A percentile compares a stretch with the other conserved stretches of the same genome.
Evolutionary conservation across 1,140 invertebrate species (phyloP).

Genomic region (Matsumurasca onukii): DNA sequence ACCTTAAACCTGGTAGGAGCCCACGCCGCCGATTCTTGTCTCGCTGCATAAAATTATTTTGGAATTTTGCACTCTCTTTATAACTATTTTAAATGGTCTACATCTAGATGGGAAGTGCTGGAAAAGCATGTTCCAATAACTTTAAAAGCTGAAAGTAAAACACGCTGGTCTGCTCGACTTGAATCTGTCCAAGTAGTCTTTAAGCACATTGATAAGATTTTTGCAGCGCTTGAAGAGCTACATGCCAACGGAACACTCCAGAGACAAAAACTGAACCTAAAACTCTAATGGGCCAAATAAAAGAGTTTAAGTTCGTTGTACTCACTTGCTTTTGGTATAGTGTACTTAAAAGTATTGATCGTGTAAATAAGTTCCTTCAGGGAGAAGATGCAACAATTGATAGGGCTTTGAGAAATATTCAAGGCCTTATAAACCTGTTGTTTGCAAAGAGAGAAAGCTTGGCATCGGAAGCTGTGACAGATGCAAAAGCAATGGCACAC

Average conservation of each 20-base stretch:
- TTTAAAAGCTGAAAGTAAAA: background rate
- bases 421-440: background rate
- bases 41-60: conserved; percentile 1
- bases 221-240: background rate
- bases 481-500: background rate
- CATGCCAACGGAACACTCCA: background rate
- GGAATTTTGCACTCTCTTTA: background rate
- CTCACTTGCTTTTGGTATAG: conserved; percentile 2
- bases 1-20: conserved; percentile 37
- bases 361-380: background rate
- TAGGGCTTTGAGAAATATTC: background rate
- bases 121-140: background rate
- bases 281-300: background rate
- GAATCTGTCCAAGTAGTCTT: background rate
- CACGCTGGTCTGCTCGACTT: background rate
- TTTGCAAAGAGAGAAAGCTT: background rate
- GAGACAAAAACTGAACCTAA: background rate
- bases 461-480: background rate
- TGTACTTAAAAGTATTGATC: background rate
- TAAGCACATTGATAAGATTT: background rate
- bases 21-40: conserved; percentile 8
- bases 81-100: conserved; percentile 4
- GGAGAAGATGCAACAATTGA: background rate
- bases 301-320: conserved; percentile 7
- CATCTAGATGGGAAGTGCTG: conserved; percentile 11